A percentile compares a stretch with the other conserved stretches of the same genome.
These are phyloP conservation scores for Melangyna quadrimaculata DNA, from an alignment of 2,888 invertebrate genomes.

Conservation along the genomic window DNA sequence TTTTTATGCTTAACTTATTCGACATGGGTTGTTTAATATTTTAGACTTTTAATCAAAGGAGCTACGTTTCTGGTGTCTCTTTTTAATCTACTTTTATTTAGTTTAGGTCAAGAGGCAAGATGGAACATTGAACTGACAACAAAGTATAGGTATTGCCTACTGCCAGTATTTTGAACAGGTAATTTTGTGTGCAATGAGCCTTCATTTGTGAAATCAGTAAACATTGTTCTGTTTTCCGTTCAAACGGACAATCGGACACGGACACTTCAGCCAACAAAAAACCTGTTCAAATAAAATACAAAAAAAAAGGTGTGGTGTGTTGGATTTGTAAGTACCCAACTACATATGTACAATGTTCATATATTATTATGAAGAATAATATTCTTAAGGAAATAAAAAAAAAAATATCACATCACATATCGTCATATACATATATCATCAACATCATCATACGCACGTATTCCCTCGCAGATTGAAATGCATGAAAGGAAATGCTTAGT, in stretches of 20 bases:
- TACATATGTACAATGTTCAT: background rate
- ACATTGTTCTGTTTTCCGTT: constrained; percentile 25
- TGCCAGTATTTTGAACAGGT: background rate
- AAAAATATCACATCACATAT: constrained; percentile 6
- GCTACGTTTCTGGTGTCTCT: background rate
- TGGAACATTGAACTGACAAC: no score
- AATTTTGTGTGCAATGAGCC: constrained; percentile 3
- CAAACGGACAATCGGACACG: constrained; percentile 11
- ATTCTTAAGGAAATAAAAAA: constrained; percentile 22
- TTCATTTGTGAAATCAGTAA: constrained; percentile 28
- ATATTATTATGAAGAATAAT: background rate
- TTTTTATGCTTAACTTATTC: no score
- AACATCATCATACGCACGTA: constrained; percentile 27
- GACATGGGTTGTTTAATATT: no score
- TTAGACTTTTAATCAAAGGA: background rate
- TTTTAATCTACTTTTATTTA: background rate
- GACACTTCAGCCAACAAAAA: no score
- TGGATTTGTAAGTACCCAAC: background rate
- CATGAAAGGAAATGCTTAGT: constrained; percentile 55
- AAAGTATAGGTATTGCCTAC: no score
- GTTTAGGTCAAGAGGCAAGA: background rate
- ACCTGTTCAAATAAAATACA: background rate
- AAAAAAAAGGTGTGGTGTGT: constrained; percentile 14
- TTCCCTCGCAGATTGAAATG: constrained; percentile 24
- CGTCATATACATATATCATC: background rate